These are phyloP conservation scores for Tinamus major DNA, from an alignment of 2,797 vertebrate species.

Conservation along the genomic window DNA sequence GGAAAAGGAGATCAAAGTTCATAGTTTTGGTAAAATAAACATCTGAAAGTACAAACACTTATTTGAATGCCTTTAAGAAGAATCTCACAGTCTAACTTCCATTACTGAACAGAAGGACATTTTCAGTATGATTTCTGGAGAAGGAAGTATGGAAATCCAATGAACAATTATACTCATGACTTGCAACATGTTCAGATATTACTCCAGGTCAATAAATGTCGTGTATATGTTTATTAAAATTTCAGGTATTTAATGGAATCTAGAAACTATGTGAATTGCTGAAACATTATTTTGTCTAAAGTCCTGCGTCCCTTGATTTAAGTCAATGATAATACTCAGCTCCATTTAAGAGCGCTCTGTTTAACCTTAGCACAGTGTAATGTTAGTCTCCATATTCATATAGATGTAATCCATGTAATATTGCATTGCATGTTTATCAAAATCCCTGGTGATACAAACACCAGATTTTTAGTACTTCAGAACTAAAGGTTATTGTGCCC, in stretches of 20 bases:
- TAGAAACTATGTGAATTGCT: neutral
- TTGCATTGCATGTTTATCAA: neutral
- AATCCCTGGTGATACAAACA: neutral
- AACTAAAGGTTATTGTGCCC: neutral
- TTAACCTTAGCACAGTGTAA: neutral
- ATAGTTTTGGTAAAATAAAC: neutral
- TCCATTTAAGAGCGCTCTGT: neutral
- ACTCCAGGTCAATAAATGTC: neutral
- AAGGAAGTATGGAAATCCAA: neutral
- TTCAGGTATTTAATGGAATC: neutral
- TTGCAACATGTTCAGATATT: neutral
- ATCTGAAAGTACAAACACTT: neutral
- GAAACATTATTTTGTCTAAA: neutral
- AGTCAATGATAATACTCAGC: neutral
- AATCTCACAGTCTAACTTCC: neutral
- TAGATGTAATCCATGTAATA: neutral
- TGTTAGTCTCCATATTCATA: neutral
- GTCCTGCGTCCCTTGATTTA: neutral
- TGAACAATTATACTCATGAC: neutral
- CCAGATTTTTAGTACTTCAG: neutral
- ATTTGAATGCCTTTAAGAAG: neutral
- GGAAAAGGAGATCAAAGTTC: neutral
- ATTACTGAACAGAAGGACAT: neutral
- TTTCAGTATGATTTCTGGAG: neutral
- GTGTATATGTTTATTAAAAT: neutral